Base-by-base conservation (phyloP, 2,888 invertebrate genomes). In the Heliothis peltigera region DNA sequence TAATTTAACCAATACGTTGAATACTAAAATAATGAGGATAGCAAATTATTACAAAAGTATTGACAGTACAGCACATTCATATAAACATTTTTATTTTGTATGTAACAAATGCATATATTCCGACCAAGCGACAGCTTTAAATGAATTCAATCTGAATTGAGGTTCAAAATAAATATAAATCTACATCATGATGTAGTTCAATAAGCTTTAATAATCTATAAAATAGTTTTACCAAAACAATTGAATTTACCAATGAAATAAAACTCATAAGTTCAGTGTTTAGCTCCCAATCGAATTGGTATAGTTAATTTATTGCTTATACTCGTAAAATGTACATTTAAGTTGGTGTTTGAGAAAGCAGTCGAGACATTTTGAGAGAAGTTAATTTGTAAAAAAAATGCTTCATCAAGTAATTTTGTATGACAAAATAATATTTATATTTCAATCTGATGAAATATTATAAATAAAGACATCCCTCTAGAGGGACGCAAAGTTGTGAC, bases 21-120 rank as follows among this genome's bases (percentile, higher is more conserved):
- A 88, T 88, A 90, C 85, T 87, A 87, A 65, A 81, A 84, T 83
- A 83, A 82, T 88, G 84, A 85, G 84, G 84, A 77, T 81, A 83
- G 82, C 77, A 81, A 71, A 66, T 64, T 82, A 79, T 78, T 80
- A 80, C 72, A 78, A 75, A 62, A 57, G 74, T 65, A 68, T 79
- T 74, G 76, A 79, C 71, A 78, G 59, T 51, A 64, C 46, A 69
- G 49, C 43, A 59, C 64, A 75, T 82, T 80, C 81, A 81, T 77
- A 84, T 64, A 64, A 84, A 89, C 85, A 88, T 87, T 89, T 90
- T 90, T 89, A 83, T 79, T 87, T 88, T 86, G 85, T 85, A 87
- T 85, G 83, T 84, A 84, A 79, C 81, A 81, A 82, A 80, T 80
- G 69, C 70, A 65, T 19, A 48, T 18, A n/a, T 32, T n/a, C 47